Evolutionary conservation across 2,888 invertebrate genomes (phyloP), one percentile per base, ranked within the genome.

Genomic region (Caenorhabditis sulstoni): DNA sequence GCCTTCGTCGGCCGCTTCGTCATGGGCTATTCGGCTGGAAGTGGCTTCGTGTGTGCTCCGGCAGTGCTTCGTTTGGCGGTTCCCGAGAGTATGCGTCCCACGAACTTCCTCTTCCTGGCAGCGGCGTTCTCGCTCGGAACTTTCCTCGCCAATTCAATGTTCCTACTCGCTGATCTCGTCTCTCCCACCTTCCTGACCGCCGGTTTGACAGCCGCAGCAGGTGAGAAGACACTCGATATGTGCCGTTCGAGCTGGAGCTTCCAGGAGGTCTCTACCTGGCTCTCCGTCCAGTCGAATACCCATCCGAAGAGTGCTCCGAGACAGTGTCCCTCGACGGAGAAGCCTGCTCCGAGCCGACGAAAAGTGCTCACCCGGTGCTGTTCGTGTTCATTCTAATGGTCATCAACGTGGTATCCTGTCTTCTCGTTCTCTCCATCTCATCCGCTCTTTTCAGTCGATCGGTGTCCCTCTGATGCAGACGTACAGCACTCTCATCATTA

Each of bases 21-120:
- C 9, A 81, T 86, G 67, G 86, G 86, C 11, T 84, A 75, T 35
- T 84, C 84, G 0, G 81, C 86, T 4, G 86, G 86, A 7, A 76
- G 81, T n/a, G 86, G 84, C 9, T 86, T 86, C 64, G 81, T 86
- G 3, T 82, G 82, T 66, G 83, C 86, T n/a, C 83, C 85, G 3
- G 81, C 79, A 3, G 73, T 83, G 20, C 74, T 85, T 9, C 73
- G 76, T 9, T 18, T 76, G 20, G 53, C 78, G 23, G 73, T 83
- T n/a, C 81, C 81, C 12, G 75, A 68, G n/a, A 55, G 59, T 12
- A 44, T 67, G 41, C 59, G 82, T 1, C 81, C 82, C 0, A 20
- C 76, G 1, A 78, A 83, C 39, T 83, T 83, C 45, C 52, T 83
- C 18, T 78, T 81, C 49, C 47, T 83, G 12, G 82, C 81, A n/a